A percentile compares a stretch with the other conserved stretches of the same genome.
phyloP scores from a whole-genome alignment of 2,113 vertebrate species.

The Brachyistius frenatus region DNA sequence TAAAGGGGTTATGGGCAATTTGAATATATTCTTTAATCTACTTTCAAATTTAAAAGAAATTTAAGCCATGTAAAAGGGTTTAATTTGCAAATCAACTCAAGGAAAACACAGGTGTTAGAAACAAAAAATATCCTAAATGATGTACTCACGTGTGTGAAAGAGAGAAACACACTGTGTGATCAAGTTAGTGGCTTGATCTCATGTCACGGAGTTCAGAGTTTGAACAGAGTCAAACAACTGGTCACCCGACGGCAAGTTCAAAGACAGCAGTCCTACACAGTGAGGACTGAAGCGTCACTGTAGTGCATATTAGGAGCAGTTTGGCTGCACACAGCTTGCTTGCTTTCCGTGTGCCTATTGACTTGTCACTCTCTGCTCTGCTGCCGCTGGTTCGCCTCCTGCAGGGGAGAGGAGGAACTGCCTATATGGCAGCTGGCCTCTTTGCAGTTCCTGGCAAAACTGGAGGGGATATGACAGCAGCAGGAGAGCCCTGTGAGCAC shows the following conservation, averaged over 20 bases:
- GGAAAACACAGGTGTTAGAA: too few species aligned
- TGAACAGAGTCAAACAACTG: conserved; percentile 48
- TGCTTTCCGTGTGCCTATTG: conserved; percentile 7
- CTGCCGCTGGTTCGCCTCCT: conserved; percentile 10
- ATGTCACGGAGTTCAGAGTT: conserved; percentile 36
- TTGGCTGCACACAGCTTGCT: conserved; percentile 2
- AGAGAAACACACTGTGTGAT: not conserved
- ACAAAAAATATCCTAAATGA: too few species aligned
- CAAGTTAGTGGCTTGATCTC: conserved; percentile 22
- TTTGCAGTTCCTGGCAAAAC: conserved; percentile 47
- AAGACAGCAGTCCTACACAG: conserved; percentile 3
- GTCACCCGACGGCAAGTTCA: conserved; percentile 22
- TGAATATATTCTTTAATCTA: too few species aligned
- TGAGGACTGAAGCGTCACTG: conserved; percentile 13
- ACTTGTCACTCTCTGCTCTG: conserved; percentile 21
- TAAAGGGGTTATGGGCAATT: too few species aligned
- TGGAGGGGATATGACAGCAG: conserved; percentile 37
- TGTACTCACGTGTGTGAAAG: not conserved
- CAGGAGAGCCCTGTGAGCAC: conserved; percentile 20
- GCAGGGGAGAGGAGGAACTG: conserved; percentile 33
- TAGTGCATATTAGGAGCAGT: not conserved
- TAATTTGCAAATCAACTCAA: too few species aligned
- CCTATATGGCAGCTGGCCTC: conserved; percentile 51
- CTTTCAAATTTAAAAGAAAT: too few species aligned
- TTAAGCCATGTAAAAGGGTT: too few species aligned